Evolutionary conservation across 2,888 invertebrate species (phyloP).

Genomic region (Drosophila mayaguana): DNA sequence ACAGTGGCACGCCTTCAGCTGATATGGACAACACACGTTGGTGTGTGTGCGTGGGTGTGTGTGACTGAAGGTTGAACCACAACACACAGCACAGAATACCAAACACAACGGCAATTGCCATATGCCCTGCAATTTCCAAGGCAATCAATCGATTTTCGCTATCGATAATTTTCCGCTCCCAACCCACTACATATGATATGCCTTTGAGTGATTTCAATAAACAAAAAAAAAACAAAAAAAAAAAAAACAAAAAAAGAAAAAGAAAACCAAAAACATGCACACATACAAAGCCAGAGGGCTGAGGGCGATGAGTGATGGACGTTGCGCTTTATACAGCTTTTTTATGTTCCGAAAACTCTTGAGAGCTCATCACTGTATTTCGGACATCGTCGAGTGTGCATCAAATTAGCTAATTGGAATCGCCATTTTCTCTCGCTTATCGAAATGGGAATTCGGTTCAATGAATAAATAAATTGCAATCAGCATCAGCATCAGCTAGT

Average conservation of each 20-base stretch:
- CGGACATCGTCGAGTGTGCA: background rate
- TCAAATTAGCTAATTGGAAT: conserved; percentile 6
- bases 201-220: conserved; percentile 4
- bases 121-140: conserved; percentile 12
- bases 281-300: background rate
- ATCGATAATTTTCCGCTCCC: conserved; percentile 11
- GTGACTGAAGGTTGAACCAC: background rate
- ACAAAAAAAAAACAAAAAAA: background rate
- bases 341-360: background rate
- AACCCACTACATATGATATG: background rate
- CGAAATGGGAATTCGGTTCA: background rate
- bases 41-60: background rate
- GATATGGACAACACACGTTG: background rate
- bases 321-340: background rate
- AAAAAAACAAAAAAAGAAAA: background rate
- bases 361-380: background rate
- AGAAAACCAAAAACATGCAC: background rate
- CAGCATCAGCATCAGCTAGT: too few species aligned
- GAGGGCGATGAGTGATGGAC: background rate
- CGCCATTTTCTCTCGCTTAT: background rate
- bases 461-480: background rate
- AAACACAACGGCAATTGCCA: conserved; percentile 13
- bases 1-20: background rate
- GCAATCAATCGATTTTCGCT: conserved; percentile 19
- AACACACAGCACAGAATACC: background rate